These are phyloP conservation scores for Colinus virginianus DNA, from an alignment of 2,113 vertebrate genomes.

Conservation along the genomic window DNA sequence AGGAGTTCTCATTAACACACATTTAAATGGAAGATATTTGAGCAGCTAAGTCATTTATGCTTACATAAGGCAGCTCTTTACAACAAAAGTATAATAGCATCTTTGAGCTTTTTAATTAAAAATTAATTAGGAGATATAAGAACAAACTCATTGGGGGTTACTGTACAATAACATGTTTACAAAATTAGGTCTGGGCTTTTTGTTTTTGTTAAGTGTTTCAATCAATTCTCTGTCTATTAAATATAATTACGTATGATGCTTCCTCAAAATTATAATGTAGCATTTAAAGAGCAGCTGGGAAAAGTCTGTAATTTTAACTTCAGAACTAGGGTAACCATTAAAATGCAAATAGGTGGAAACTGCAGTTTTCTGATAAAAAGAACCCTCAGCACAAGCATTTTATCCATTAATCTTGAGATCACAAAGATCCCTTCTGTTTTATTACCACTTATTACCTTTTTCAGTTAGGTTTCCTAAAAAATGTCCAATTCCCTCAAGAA, in stretches of 20 bases:
- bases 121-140: slow-evolving; percentile 87
- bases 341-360: slow-evolving; percentile 79
- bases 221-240: slow-evolving; percentile 83
- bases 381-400: slow-evolving; percentile 51
- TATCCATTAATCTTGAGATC: slow-evolving; percentile 33
- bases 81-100: slow-evolving; percentile 75
- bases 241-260: slow-evolving; percentile 82
- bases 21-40: slow-evolving; percentile 68
- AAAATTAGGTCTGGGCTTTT: slow-evolving; percentile 79
- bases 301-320: slow-evolving; percentile 77
- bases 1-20: slow-evolving; percentile 42
- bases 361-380: slow-evolving; percentile 31
- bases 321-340: slow-evolving; percentile 75
- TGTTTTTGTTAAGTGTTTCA: slow-evolving; percentile 81
- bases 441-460: slow-evolving; percentile 5
- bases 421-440: neutral
- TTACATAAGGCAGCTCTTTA: slow-evolving; percentile 73
- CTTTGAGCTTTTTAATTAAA: slow-evolving; percentile 86
- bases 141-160: slow-evolving; percentile 82
- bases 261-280: slow-evolving; percentile 80
- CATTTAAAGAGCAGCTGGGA: slow-evolving; percentile 81
- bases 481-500: slow-evolving; percentile 13
- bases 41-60: slow-evolving; percentile 26
- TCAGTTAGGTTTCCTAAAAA: slow-evolving; percentile 11
- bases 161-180: slow-evolving; percentile 84